Evolutionary conservation across 37 sponge, comb jelly and placozoan genomes (phyloP).

Genomic region (Oscarella lobularis): DNA sequence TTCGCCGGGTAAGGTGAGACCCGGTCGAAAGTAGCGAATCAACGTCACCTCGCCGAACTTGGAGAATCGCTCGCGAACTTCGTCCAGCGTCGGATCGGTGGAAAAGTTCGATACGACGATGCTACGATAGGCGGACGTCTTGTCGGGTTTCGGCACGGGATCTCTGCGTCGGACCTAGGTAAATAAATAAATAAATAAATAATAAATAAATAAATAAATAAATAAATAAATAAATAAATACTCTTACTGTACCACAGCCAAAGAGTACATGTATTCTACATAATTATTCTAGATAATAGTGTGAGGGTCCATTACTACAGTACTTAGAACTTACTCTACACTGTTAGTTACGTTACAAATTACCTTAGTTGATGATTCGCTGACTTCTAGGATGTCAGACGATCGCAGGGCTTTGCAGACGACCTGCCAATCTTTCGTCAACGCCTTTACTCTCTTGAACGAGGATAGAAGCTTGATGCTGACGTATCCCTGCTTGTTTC

Average conservation of each 20-base stretch:
- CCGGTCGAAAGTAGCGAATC: not conserved
- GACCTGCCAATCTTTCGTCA: slow-evolving; percentile 66
- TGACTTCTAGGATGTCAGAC: slow-evolving; percentile 45
- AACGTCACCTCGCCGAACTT: not conserved
- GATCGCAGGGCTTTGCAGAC: slow-evolving; percentile 32
- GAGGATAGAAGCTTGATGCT: slow-evolving; percentile 80
- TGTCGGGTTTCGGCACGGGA: not conserved
- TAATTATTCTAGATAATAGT: too few relatives aligned
- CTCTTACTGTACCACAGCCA: too few relatives aligned
- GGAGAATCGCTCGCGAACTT: not conserved
- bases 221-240: too few relatives aligned
- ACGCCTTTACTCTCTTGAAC: slow-evolving; percentile 65
- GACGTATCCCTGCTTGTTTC: slow-evolving; percentile 78
- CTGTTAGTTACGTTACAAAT: not conserved
- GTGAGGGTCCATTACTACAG: too few relatives aligned
- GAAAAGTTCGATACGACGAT: not conserved
- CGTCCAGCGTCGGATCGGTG: not conserved
- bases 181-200: too few relatives aligned
- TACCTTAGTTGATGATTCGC: slow-evolving; percentile 59
- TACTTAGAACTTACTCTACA: too few relatives aligned
- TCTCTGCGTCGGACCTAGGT: not conserved
- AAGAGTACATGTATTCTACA: too few relatives aligned
- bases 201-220: too few relatives aligned
- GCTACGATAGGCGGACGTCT: not conserved
- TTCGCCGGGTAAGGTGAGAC: not conserved